Conservation (phyloP, 1,140 invertebrate genomes). For the Rhysida immarginata region DNA sequence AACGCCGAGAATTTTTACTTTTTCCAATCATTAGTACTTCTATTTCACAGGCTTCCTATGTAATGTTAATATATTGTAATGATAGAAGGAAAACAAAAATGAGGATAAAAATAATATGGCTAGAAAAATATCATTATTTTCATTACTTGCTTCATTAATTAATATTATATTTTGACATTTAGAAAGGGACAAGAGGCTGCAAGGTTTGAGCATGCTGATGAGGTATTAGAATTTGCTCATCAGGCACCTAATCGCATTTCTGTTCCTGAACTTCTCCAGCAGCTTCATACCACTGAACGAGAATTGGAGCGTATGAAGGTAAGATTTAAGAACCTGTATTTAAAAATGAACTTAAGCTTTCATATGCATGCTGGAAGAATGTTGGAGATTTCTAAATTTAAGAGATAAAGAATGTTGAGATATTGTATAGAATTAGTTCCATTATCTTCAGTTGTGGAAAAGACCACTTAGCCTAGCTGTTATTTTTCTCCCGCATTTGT, state of each 20-base stretch:
- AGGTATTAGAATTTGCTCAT: conserved; percentile 32
- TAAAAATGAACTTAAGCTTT: too few relatives aligned
- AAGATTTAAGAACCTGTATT: too few relatives aligned
- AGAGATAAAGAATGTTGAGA: too few relatives aligned
- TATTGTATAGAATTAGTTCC: too few relatives aligned
- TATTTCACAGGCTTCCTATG: neutral
- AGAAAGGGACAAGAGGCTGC: conserved; percentile 59
- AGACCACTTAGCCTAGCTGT: too few relatives aligned
- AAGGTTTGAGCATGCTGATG: conserved; percentile 42
- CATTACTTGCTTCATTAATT: neutral
- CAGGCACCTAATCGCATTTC: conserved; percentile 42
- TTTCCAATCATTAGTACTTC: neutral
- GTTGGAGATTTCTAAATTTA: too few relatives aligned
- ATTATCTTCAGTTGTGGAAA: too few relatives aligned
- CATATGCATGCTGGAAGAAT: too few relatives aligned
- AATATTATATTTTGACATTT: neutral
- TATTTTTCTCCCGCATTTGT: too few relatives aligned
- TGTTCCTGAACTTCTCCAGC: conserved; percentile 46
- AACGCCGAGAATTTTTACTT: neutral
- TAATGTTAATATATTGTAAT: too few relatives aligned
- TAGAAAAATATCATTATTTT: neutral
- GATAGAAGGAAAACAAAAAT: too few relatives aligned
- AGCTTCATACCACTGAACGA: conserved; percentile 58
- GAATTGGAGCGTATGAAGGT: conserved; percentile 73
- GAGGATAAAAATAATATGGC: neutral